Percentiles rank a stretch among this genome's conserved stretches.
These are phyloP conservation scores for Charadrius vociferus DNA, from an alignment of 2,113 vertebrate genomes.

Conservation along the genomic window DNA sequence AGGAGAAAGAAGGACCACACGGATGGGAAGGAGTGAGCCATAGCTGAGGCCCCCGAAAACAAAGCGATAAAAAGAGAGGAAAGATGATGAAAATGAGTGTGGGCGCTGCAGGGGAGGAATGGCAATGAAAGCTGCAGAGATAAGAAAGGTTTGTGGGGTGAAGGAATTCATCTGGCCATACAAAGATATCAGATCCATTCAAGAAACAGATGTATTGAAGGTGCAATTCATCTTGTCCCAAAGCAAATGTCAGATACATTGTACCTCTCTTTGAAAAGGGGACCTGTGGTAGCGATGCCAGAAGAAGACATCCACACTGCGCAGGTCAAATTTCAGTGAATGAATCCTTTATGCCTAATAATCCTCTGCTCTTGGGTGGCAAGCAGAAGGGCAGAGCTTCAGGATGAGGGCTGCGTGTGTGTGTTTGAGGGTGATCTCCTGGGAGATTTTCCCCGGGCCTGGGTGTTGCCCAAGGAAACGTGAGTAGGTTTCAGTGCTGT, in stretches of 20 bases:
- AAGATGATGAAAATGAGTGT: background rate
- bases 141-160: background rate
- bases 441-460: conserved; percentile 45
- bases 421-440: conserved; percentile 40
- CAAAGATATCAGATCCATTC: background rate
- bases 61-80: background rate
- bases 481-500: conserved; percentile 24
- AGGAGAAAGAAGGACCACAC: background rate
- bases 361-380: background rate
- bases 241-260: background rate
- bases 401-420: background rate
- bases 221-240: background rate
- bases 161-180: background rate
- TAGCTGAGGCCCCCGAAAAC: background rate
- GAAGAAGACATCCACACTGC: background rate
- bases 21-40: background rate
- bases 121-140: background rate
- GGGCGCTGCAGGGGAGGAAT: background rate
- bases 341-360: background rate
- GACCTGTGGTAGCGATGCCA: background rate
- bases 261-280: background rate
- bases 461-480: conserved; percentile 40
- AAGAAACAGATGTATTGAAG: background rate
- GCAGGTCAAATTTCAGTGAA: background rate
- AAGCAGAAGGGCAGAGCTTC: background rate